phyloP scores from a whole-genome alignment of 2,888 invertebrate species.

The Bugula neritina region DNA sequence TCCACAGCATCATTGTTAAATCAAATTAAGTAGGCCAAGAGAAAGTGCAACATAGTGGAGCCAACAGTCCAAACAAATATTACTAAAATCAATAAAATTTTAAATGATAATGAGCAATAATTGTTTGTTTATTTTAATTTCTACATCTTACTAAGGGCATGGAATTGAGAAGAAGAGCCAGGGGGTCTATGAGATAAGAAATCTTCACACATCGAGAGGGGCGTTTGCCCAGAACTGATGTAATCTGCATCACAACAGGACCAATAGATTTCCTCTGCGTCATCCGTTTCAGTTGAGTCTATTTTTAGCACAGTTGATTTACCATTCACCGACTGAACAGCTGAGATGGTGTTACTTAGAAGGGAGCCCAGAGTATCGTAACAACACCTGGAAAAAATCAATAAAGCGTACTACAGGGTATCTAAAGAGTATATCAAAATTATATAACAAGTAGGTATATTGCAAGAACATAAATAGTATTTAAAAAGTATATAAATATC shows the following conservation, averaged over 20 bases:
- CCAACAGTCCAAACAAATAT: too few species aligned
- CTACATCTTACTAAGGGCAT: background rate
- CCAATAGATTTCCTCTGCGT: background rate
- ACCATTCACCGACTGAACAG: background rate
- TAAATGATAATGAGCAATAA: too few species aligned
- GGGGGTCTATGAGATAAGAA: background rate
- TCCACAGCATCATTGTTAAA: too few species aligned
- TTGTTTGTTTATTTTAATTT: too few species aligned
- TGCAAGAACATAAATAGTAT: too few species aligned
- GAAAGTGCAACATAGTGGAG: too few species aligned
- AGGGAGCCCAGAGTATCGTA: background rate
- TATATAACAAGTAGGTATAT: too few species aligned
- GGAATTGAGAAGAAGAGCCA: background rate
- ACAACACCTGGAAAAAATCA: background rate
- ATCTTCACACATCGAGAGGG: background rate
- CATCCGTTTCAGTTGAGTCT: background rate
- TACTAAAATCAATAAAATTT: too few species aligned
- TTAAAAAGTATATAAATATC: too few species aligned
- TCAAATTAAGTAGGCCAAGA: too few species aligned
- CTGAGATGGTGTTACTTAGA: background rate
- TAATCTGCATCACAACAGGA: background rate
- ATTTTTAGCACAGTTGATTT: background rate
- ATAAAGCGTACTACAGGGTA: background rate
- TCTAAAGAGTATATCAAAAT: too few species aligned
- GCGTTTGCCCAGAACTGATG: background rate